Evolutionary conservation across 2,113 vertebrate species (phyloP).

Genomic region (Lepisosteus osseus): DNA sequence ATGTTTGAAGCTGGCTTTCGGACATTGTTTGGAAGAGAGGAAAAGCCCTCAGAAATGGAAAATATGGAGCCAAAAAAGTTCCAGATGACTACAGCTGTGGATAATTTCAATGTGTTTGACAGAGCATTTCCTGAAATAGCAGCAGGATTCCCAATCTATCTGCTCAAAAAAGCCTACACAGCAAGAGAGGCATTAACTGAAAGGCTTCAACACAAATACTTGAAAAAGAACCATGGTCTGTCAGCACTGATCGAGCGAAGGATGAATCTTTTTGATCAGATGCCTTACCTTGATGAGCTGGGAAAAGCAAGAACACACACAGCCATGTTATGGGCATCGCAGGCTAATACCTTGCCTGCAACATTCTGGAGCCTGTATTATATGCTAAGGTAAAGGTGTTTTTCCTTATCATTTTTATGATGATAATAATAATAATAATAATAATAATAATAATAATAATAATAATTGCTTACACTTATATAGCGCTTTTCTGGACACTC

Average conservation of each 20-base stretch:
- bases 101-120: conserved; percentile 44
- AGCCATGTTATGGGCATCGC: conserved; percentile 49
- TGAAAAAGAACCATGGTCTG: conserved; percentile 30
- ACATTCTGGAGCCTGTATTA: conserved; percentile 53
- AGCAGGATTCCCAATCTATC: conserved; percentile 38
- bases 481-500: too few relatives aligned
- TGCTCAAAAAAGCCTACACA: conserved; percentile 29
- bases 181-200: conserved; percentile 42
- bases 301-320: conserved; percentile 44
- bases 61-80: background rate
- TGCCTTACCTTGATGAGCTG: conserved; percentile 37
- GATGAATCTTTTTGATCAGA: conserved; percentile 39
- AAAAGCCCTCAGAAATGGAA: background rate
- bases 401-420: background rate
- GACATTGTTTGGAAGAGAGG: conserved; percentile 45
- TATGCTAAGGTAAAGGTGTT: conserved; percentile 37
- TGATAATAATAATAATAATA: too few relatives aligned
- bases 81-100: conserved; percentile 26
- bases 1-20: conserved; percentile 53
- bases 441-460: too few relatives aligned
- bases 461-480: too few relatives aligned
- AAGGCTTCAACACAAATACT: conserved; percentile 29
- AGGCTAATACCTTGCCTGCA: conserved; percentile 49
- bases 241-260: conserved; percentile 44
- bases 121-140: conserved; percentile 40